These are phyloP conservation scores for Paramacrobiotus metropolitanus DNA, from an alignment of 1,140 invertebrate species.

Conservation along the genomic window DNA sequence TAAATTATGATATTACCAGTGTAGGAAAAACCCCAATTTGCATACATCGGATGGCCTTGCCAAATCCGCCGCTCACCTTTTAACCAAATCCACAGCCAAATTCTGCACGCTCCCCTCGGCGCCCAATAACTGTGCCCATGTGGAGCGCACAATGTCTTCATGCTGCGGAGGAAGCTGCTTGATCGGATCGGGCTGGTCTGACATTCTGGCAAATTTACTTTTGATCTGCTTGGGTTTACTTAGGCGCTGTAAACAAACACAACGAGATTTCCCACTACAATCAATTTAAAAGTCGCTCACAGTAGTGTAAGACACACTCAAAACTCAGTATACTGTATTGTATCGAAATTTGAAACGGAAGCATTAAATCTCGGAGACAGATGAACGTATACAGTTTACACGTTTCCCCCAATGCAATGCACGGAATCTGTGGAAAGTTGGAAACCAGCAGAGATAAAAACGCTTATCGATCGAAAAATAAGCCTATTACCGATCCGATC, in stretches of 20 bases:
- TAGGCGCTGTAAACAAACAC: neutral
- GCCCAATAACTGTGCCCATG: neutral
- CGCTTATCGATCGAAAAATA: no score
- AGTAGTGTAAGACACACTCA: neutral
- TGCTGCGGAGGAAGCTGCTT: neutral
- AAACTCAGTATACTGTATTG: neutral
- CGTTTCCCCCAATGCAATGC: no score
- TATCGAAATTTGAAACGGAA: neutral
- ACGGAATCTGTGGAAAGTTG: no score
- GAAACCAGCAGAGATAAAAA: no score
- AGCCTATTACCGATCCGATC: no score
- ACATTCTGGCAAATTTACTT: neutral
- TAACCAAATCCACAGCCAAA: neutral
- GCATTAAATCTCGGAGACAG: no score
- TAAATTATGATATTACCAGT: no score
- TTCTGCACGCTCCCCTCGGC: constrained; percentile 1
- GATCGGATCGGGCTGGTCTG: neutral
- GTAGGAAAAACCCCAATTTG: neutral
- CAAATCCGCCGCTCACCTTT: neutral
- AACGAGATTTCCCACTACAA: neutral
- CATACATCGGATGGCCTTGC: no score
- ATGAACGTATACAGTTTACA: no score
- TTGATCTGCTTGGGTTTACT: neutral
- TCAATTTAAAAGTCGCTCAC: no score
- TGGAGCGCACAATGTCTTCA: neutral